Base-by-base conservation (phyloP, 2,888 invertebrate species). In the Thelaira solivaga region DNA sequence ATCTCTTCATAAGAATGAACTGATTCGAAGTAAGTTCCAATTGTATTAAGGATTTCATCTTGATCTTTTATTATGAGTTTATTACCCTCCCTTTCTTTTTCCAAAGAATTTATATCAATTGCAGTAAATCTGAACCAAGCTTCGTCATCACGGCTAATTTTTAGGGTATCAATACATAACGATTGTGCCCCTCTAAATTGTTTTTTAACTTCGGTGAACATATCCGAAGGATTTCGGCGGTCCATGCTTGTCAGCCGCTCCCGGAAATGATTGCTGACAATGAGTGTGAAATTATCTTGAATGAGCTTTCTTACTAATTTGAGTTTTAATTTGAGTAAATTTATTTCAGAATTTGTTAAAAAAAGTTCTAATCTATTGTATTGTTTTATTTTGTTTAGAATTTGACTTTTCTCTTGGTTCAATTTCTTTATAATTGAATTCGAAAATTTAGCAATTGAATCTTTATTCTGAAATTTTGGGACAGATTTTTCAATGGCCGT, bases 11-110 rank as follows among this genome's bases (percentile, higher is more conserved):
- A 20, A 34, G 20, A 16, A 5, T 59, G 26, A 39, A 59, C 43
- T 16, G 59, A 59, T 43, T 59, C 59, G 4, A 59, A 18, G n/a
- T 43, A 43, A 8, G 59, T 11, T 26, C 59, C 59, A 59, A 59
- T 43, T 59, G 16, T 43, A 26, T 62, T 43, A 10, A 43, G 11
- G 4, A 20, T 43, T 43, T 43, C 10, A 20, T 20, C 43, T 20
- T 20, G 20, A 10, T 20, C 4, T 10, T 16, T 20, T 11, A 43
- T 43, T 11, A 43, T 43, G 20, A 16, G 4, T 43, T 20, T 43
- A 11, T 31, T 31, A 11, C 31, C 11, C 31, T 31, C 4, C 11
- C 8, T 8, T 2, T 31, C 4, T 31, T 51, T 31, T 31, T 51
- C 29, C 6, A 51, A 29, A n/a, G 26, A 13, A 18, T 18, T 7